Conservation (phyloP, 1,140 invertebrate genomes). For the Drosophila teissieri region DNA sequence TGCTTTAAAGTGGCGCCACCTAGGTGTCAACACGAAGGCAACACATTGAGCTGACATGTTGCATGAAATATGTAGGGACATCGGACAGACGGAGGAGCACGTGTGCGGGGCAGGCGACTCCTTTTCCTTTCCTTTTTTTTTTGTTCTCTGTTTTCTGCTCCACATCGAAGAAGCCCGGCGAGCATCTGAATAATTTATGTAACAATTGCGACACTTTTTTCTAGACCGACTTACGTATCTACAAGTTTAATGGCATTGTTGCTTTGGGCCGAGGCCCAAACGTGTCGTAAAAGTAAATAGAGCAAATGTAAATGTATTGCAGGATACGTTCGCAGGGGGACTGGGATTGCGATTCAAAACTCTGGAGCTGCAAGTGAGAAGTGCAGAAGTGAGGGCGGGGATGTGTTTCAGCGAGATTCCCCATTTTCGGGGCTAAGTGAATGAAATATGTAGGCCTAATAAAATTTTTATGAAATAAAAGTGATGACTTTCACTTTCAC, state of each 20-base stretch:
- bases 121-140: constrained; percentile 49
- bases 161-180: constrained; percentile 31
- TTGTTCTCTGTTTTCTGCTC: no score
- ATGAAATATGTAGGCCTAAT: constrained; percentile 80
- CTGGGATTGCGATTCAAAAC: neutral
- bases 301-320: constrained; percentile 57
- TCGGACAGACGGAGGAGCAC: constrained; percentile 5
- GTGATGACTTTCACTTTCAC: constrained; percentile 79
- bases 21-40: constrained; percentile 53
- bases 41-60: constrained; percentile 72
- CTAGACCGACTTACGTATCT: constrained; percentile 20
- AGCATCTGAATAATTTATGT: constrained; percentile 79
- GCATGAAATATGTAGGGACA: constrained; percentile 65
- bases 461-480: constrained; percentile 82
- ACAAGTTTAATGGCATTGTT: constrained; percentile 81
- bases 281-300: constrained; percentile 79
- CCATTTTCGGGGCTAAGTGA: constrained; percentile 62
- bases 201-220: constrained; percentile 82
- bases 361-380: no score
- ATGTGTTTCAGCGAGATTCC: constrained; percentile 1
- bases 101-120: constrained; percentile 48
- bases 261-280: constrained; percentile 63
- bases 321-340: constrained; percentile 8
- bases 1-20: constrained; percentile 5
- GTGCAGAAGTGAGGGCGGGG: no score